Conservation (phyloP, 2,797 vertebrate species). For the Phalanger gymnotis region DNA sequence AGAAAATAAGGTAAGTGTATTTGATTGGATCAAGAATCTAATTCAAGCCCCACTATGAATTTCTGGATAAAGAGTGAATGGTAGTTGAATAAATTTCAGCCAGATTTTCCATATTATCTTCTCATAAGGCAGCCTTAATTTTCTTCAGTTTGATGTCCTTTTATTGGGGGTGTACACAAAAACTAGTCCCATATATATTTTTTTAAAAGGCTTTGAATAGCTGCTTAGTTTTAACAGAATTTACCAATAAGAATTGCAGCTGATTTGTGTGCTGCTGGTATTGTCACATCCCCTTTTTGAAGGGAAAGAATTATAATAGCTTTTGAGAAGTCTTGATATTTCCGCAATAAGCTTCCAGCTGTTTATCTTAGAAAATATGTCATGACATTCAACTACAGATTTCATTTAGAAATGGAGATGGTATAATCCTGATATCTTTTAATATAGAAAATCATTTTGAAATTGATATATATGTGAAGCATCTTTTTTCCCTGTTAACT, state of each 20-base stretch:
- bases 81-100: conserved; percentile 46
- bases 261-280: conserved; percentile 19
- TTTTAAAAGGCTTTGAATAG: conserved; percentile 54
- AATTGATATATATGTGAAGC: background rate
- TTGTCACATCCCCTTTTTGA: conserved; percentile 25
- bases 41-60: conserved; percentile 41
- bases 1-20: conserved; percentile 45
- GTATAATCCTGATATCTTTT: background rate
- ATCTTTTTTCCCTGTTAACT: background rate
- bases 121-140: conserved; percentile 50
- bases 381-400: conserved; percentile 25
- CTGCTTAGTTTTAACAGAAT: background rate
- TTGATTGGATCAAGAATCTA: conserved; percentile 57
- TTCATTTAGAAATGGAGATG: background rate
- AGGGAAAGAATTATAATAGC: conserved; percentile 22
- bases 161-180: conserved; percentile 14
- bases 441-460: background rate
- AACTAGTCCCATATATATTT: conserved; percentile 14
- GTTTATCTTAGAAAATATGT: conserved; percentile 31
- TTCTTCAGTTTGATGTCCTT: conserved; percentile 44
- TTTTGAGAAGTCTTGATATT: conserved; percentile 31
- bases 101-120: conserved; percentile 16
- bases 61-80: conserved; percentile 21
- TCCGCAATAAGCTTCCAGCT: background rate
- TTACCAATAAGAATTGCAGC: background rate